Evolutionary conservation across 2,888 invertebrate genomes (phyloP).

Genomic region (Galerucella calmariensis): DNA sequence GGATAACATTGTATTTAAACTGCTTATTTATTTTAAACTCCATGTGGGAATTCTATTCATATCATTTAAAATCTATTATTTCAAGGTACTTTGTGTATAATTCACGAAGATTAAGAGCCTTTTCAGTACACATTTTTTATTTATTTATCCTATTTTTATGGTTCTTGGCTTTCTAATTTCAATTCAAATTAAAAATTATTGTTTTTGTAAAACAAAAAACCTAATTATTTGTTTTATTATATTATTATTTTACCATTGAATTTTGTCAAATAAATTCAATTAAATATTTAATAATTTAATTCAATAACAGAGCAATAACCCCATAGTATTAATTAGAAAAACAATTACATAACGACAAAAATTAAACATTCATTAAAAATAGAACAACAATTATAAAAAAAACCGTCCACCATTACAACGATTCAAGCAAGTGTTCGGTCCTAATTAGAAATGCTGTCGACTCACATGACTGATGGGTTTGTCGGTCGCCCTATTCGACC

Average conservation of each 20-base stretch:
- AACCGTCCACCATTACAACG: constrained; percentile 47
- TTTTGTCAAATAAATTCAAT: too few relatives aligned
- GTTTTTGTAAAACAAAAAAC: too few relatives aligned
- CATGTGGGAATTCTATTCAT: too few relatives aligned
- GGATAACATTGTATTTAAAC: background rate
- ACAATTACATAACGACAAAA: constrained; percentile 11
- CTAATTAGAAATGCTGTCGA: constrained; percentile 64
- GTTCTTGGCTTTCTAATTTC: too few relatives aligned
- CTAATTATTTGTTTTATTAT: too few relatives aligned
- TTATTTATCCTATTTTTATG: too few relatives aligned
- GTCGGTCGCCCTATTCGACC: constrained; percentile 48
- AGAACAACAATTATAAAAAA: constrained; percentile 28
- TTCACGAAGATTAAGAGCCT: too few relatives aligned
- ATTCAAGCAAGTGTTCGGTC: constrained; percentile 56
- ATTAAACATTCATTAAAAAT: constrained; percentile 32
- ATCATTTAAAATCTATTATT: too few relatives aligned
- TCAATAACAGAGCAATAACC: constrained; percentile 4
- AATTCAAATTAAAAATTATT: too few relatives aligned
- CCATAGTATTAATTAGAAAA: background rate
- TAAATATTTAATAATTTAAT: background rate
- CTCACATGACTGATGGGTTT: constrained; percentile 61
- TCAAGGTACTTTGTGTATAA: too few relatives aligned
- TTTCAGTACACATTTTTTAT: too few relatives aligned
- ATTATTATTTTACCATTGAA: too few relatives aligned
- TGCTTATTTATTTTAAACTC: background rate